Conservation (phyloP, 2,797 vertebrate genomes). For the Pangasius krempfi region DNA sequence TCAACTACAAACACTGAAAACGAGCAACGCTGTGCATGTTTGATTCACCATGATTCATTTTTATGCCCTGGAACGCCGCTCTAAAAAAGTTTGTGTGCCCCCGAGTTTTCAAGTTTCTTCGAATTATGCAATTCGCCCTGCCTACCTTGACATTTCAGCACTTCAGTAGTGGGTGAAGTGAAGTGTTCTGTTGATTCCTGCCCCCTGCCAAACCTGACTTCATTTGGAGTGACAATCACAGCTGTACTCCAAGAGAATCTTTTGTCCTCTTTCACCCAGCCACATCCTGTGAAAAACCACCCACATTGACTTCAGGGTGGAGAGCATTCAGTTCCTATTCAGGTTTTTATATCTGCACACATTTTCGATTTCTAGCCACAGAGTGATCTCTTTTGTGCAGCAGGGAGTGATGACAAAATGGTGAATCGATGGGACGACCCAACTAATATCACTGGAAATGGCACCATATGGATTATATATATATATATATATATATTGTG, state of each 20-base stretch:
- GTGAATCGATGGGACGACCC: not conserved
- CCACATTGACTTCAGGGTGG: not conserved
- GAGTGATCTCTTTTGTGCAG: not conserved
- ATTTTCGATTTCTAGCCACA: not conserved
- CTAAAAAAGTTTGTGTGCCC: not conserved
- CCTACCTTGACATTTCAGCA: slow-evolving; percentile 28
- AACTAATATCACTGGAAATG: not conserved
- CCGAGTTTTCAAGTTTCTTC: not conserved
- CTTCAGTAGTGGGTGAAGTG: not conserved
- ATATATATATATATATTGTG: too few species aligned
- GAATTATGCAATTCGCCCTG: not conserved
- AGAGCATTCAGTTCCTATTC: slow-evolving; percentile 11
- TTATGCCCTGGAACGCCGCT: not conserved
- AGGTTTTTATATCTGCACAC: not conserved
- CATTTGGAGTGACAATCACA: slow-evolving; percentile 20
- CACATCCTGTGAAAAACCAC: slow-evolving; percentile 23
- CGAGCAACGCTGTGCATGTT: not conserved
- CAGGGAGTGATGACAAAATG: not conserved
- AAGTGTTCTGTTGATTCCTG: slow-evolving; percentile 12
- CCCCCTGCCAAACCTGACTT: slow-evolving; percentile 33
- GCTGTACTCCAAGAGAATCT: not conserved
- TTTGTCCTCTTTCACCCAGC: slow-evolving; percentile 23
- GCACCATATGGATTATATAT: not conserved
- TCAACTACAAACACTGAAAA: not conserved
- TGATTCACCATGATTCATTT: not conserved